phyloP scores from a whole-genome alignment of 2,888 invertebrate genomes.

The Creontiades dilutus region DNA sequence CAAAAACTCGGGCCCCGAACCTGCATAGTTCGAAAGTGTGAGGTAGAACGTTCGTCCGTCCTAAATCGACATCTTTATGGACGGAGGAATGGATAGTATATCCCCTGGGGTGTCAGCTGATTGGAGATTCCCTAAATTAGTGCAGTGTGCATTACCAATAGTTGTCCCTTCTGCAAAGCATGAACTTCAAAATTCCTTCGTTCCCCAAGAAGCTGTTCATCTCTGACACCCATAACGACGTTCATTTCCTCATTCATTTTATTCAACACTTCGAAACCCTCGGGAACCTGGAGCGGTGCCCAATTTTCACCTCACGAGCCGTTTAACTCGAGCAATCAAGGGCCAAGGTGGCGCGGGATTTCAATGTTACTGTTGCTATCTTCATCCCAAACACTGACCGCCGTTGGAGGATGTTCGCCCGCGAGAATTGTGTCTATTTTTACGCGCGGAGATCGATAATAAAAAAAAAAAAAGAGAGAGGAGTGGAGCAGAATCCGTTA shows the following conservation, averaged over 20 bases:
- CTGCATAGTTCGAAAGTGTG: no score
- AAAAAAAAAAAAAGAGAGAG: no score
- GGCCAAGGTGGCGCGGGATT: constrained; percentile 3
- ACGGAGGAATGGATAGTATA: no score
- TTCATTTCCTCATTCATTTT: not conserved
- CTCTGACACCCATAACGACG: not conserved
- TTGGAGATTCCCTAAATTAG: no score
- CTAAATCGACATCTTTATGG: no score
- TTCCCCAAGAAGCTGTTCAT: not conserved
- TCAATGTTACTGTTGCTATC: constrained; percentile 27
- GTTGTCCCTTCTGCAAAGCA: no score
- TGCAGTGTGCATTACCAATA: no score
- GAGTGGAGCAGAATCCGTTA: not conserved
- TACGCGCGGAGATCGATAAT: not conserved
- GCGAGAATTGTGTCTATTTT: not conserved
- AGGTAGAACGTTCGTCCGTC: no score
- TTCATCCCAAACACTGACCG: constrained; percentile 30
- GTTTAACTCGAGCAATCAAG: not conserved
- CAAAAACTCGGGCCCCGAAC: no score
- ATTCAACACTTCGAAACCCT: not conserved
- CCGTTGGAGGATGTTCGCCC: not conserved
- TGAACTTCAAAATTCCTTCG: no score
- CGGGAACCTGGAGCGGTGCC: not conserved
- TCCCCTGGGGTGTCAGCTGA: no score
- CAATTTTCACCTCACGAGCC: not conserved